Base-by-base conservation (phyloP, 2,113 vertebrate genomes). In the Mormoops blainvillei region DNA sequence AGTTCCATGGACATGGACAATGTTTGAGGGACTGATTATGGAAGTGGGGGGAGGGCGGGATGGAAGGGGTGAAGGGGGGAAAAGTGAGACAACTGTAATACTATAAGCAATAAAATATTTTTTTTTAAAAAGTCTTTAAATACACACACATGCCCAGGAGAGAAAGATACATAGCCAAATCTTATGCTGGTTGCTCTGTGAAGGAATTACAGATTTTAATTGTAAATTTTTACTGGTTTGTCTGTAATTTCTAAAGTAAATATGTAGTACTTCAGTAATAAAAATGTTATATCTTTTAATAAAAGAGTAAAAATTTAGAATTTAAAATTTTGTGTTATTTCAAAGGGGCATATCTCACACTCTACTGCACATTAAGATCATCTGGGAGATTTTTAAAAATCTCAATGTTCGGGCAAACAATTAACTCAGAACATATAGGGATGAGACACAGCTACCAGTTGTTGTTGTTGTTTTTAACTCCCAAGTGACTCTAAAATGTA, bases 191-290 rank as follows among this genome's bases (percentile, higher is more conserved):
- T 61, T 33, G 48, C 74, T 63, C 24, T 61, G 45, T 3, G 77
- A 91, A 71, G 38, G 65, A 10, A 92, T 41, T 41, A 80, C 20
- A 87, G 70, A 71, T 68, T 93, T 83, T 74, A 73, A 91, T 31
- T 67, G 6, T 45, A 45, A 38, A 38, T 80, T 95, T 87, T 56
- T 7, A 83, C 14, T 12, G 31, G 20, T 31, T 93, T 41, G 28
- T 56, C n/a, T 77, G 2, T 28, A 87, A 36, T 80, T 84, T 97
- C 76, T 92, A 78, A 85, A 84, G 33, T 28, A 92, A 91, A 89
- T 76, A 67, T 16, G 3, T 43, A 48, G 11, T 50, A 63, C 5
- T 74, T 5, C 22, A 90, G 31, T 45, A 77, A 92, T 85, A 20
- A 80, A 85, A 41, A 52, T n/a, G n/a, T n/a, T n/a, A n/a, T n/a